Percentiles rank a stretch among this genome's conserved stretches.
Evolutionary conservation across 2,888 invertebrate genomes (phyloP).

Genomic region (Dione vanillae): DNA sequence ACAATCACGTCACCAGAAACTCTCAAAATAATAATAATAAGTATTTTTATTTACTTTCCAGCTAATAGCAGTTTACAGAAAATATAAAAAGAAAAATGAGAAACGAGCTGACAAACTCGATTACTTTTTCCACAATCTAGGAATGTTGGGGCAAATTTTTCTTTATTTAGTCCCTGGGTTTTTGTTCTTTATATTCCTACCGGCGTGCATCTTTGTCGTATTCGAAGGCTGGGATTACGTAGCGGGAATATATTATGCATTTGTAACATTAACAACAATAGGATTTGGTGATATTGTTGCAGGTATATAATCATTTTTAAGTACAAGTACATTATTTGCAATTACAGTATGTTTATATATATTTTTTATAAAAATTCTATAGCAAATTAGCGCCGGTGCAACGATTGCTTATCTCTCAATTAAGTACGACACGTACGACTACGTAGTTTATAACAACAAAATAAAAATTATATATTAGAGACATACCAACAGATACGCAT

Average conservation of each 20-base stretch:
- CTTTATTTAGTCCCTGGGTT: slow-evolving; percentile 95
- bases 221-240: slow-evolving; percentile 95
- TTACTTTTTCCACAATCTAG: slow-evolving; percentile 87
- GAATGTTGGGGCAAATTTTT: slow-evolving; percentile 90
- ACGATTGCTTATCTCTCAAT: no score
- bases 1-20: not conserved
- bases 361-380: no score
- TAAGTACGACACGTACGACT: no score
- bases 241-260: slow-evolving; percentile 93
- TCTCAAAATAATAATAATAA: not conserved
- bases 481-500: no score
- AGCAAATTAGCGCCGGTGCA: no score
- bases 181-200: slow-evolving; percentile 93
- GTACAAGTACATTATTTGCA: no score
- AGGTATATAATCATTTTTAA: slow-evolving; percentile 76
- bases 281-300: slow-evolving; percentile 97
- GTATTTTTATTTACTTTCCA: slow-evolving; percentile 63
- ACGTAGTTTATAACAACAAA: no score
- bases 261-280: slow-evolving; percentile 94
- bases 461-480: no score
- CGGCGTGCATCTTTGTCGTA: slow-evolving; percentile 92
- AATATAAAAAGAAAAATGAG: slow-evolving; percentile 89
- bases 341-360: no score
- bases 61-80: slow-evolving; percentile 91
- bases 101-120: slow-evolving; percentile 84